These are phyloP conservation scores for Motacilla alba DNA, from an alignment of 2,113 vertebrate genomes.

Conservation along the genomic window DNA sequence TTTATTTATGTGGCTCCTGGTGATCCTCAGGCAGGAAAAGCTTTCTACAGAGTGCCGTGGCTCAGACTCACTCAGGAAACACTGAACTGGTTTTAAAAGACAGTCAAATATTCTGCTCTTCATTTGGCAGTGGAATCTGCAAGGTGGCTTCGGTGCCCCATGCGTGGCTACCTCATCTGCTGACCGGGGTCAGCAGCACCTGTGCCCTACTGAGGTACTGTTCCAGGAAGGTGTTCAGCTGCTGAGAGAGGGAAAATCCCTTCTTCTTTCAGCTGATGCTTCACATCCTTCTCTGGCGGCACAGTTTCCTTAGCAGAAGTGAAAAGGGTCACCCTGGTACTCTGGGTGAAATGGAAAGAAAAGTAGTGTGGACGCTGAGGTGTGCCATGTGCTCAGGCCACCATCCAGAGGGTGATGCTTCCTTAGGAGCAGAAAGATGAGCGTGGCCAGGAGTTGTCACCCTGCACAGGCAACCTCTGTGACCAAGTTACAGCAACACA, in stretches of 20 bases:
- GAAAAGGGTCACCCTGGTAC: not conserved
- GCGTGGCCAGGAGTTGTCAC: not conserved
- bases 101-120: not conserved
- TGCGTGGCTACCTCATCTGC: not conserved
- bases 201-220: accelerated
- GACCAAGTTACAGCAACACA: not conserved
- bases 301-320: not conserved
- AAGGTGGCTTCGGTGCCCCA: not conserved
- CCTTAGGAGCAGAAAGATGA: not conserved
- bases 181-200: not conserved
- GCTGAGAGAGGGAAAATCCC: not conserved
- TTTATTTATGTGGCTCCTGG: not conserved
- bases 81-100: not conserved
- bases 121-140: not conserved
- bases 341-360: not conserved
- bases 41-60: not conserved
- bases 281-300: not conserved
- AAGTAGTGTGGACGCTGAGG: not conserved
- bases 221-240: not conserved
- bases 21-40: not conserved
- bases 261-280: not conserved
- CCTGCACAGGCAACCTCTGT: not conserved
- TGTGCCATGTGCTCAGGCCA: not conserved
- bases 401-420: accelerated
- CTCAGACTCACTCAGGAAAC: not conserved